A percentile compares a stretch with the other conserved stretches of the same genome.
Conservation (phyloP, 1,140 invertebrate genomes). For the Caenorhabditis inopinata region DNA sequence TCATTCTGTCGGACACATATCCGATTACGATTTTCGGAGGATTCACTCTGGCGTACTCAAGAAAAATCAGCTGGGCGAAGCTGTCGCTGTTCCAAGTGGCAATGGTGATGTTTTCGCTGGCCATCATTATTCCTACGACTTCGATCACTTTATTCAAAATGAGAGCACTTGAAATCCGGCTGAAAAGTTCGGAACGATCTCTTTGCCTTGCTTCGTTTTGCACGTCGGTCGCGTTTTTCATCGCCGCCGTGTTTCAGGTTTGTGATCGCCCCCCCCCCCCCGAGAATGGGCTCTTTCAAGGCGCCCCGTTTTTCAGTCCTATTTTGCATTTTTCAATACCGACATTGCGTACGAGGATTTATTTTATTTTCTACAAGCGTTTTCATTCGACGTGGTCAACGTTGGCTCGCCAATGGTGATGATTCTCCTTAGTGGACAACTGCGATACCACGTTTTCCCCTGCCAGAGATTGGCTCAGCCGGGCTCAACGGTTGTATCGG, state of each 20-base stretch:
- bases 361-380: background rate
- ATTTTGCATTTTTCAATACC: constrained; percentile 1
- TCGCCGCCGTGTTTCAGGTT: background rate
- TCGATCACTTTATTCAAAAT: background rate
- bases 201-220: constrained; percentile 8
- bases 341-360: background rate
- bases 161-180: background rate
- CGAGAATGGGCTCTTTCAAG: background rate
- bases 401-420: constrained; percentile 8
- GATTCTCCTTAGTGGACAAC: constrained; percentile 5
- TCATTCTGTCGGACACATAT: background rate
- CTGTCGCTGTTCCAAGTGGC: background rate
- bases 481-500: background rate
- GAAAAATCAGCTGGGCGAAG: background rate
- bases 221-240: background rate
- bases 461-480: background rate
- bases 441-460: background rate
- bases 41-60: background rate
- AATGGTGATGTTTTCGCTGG: background rate
- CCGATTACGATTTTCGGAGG: background rate
- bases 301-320: background rate
- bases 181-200: constrained; percentile 1
- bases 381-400: background rate
- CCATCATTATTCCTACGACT: background rate
- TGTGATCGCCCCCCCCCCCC: background rate